Evolutionary conservation across 1,140 invertebrate genomes (phyloP).

Genomic region (Bradynema listronoti): DNA sequence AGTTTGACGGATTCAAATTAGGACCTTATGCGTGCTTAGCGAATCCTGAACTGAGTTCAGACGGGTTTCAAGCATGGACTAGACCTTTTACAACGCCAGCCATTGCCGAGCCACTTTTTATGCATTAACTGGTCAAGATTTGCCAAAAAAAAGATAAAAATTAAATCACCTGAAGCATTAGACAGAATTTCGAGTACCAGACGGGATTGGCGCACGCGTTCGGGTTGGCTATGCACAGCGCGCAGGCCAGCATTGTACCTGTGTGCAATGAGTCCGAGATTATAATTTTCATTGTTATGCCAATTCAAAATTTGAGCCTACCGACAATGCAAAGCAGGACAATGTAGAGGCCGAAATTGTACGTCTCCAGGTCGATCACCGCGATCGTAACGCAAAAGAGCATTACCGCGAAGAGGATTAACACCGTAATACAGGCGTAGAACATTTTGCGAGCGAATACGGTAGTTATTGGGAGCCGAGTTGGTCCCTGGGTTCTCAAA

Average conservation of each 20-base stretch:
- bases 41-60: too few relatives aligned
- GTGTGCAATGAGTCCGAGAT: conserved; percentile 5
- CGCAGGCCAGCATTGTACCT: conserved; percentile 57
- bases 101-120: too few relatives aligned
- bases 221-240: conserved; percentile 56
- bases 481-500: too few relatives aligned
- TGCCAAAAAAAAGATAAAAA: conserved; percentile 9
- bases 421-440: conserved; percentile 54
- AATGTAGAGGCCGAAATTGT: conserved; percentile 57
- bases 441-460: too few relatives aligned
- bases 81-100: too few relatives aligned
- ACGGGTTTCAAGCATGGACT: too few relatives aligned
- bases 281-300: conserved; percentile 6
- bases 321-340: conserved; percentile 56
- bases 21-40: too few relatives aligned
- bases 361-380: conserved; percentile 56
- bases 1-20: too few relatives aligned
- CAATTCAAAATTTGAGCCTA: conserved; percentile 20
- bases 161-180: conserved; percentile 47
- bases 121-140: too few relatives aligned
- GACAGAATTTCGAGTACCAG: conserved; percentile 56
- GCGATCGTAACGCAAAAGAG: conserved; percentile 50
- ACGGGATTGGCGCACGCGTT: conserved; percentile 52
- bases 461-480: too few relatives aligned
- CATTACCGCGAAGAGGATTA: conserved; percentile 51